Conservation (phyloP, 2,888 invertebrate species). For the Cactoblastis cactorum region DNA sequence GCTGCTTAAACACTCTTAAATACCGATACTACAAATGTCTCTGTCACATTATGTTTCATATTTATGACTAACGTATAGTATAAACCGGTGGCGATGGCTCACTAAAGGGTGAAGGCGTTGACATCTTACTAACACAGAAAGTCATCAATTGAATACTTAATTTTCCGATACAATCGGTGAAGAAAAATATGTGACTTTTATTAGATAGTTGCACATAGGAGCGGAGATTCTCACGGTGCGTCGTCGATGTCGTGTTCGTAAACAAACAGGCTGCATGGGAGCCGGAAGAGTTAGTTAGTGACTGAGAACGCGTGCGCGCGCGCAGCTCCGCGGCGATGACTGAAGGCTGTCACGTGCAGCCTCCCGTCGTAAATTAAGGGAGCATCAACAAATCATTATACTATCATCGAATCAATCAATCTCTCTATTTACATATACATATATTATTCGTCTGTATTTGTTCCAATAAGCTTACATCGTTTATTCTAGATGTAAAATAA, state of each 20-base stretch:
- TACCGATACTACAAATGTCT: slow-evolving; percentile 58
- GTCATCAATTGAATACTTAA: slow-evolving; percentile 53
- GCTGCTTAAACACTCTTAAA: slow-evolving; percentile 56
- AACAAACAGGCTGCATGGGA: slow-evolving; percentile 51
- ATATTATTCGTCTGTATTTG: not conserved
- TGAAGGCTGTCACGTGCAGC: slow-evolving; percentile 68
- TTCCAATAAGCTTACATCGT: no score
- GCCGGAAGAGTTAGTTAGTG: slow-evolving; percentile 32
- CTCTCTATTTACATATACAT: no score
- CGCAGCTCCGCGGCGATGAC: slow-evolving; percentile 65
- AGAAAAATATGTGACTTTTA: slow-evolving; percentile 34
- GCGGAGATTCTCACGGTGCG: slow-evolving; percentile 38
- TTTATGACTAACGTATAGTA: slow-evolving; percentile 59
- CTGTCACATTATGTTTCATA: slow-evolving; percentile 72
- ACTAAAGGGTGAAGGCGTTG: slow-evolving; percentile 59
- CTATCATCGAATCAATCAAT: no score
- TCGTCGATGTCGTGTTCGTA: slow-evolving; percentile 51
- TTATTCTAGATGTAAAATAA: no score
- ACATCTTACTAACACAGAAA: slow-evolving; percentile 68
- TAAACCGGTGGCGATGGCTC: slow-evolving; percentile 56
- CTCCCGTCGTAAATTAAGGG: slow-evolving; percentile 55
- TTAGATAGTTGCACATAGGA: slow-evolving; percentile 34
- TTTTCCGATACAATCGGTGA: slow-evolving; percentile 40
- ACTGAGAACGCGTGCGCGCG: slow-evolving; percentile 66
- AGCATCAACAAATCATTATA: slow-evolving; percentile 20